Percentiles rank a stretch among this genome's conserved stretches.
Evolutionary conservation across 1,140 invertebrate genomes (phyloP).

Genomic region (Panagrolaimus sp.): DNA sequence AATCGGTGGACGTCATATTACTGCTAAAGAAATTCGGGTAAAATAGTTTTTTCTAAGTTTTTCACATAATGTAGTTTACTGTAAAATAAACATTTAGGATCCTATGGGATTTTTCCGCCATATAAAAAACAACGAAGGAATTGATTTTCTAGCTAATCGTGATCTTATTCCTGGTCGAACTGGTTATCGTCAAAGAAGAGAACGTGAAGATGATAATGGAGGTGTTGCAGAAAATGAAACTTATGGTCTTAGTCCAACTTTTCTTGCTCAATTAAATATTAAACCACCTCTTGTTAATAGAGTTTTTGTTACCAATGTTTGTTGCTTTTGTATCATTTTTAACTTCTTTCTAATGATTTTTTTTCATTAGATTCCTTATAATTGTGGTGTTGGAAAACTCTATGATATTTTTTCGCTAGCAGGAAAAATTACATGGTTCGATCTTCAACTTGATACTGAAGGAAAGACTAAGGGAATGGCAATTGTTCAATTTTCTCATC

Average conservation of each 20-base stretch:
- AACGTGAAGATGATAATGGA: constrained; percentile 16
- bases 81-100: constrained; percentile 42
- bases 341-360: constrained; percentile 10
- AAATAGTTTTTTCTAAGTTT: constrained; percentile 16
- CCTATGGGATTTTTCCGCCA: constrained; percentile 58
- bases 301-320: constrained; percentile 97
- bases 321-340: constrained; percentile 62
- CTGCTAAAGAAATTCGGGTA: constrained; percentile 79
- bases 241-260: constrained; percentile 67
- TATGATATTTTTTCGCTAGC: constrained; percentile 91
- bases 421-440: constrained; percentile 80
- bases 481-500: constrained; percentile 90
- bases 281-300: constrained; percentile 82
- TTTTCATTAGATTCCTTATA: constrained; percentile 41
- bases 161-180: constrained; percentile 24
- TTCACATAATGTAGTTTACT: background rate
- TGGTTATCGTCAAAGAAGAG: constrained; percentile 16
- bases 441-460: constrained; percentile 84
- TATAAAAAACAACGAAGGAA: constrained; percentile 63
- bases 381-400: constrained; percentile 68
- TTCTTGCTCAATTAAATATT: constrained; percentile 84
- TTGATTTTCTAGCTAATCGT: constrained; percentile 59
- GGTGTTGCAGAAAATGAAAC: constrained; percentile 11
- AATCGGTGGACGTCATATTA: constrained; percentile 81
- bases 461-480: constrained; percentile 93